Evolutionary conservation across 1,140 invertebrate genomes (phyloP), one percentile per base, ranked within the genome.

Genomic region (Vanessa tameamea): DNA sequence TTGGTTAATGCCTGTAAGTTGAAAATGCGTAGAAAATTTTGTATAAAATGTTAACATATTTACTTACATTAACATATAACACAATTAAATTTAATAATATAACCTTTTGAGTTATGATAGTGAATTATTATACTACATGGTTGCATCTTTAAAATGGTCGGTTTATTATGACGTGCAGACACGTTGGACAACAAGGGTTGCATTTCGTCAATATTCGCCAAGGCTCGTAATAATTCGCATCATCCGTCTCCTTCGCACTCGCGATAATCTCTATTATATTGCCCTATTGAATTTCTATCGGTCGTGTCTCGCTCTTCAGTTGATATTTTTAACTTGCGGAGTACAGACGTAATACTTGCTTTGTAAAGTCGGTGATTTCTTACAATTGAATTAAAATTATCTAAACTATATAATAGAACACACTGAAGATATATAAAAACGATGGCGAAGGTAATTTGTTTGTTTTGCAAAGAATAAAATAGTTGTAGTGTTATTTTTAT

Each of bases 371-470:
- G 72, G 84, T 88, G 86, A 79, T 82, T 86, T 85, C 82, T 87
- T 83, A 72, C 81, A 86, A 84, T 83, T 80, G 79, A 84, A 82
- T 88, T 83, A 79, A 88, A 82, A 86, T 69, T 68, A 66, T 72
- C 61, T 70, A 67, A 53, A 75, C 68, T 69, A 20, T 51, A 71
- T 55, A 47, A 73, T 51, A 31, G 47, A 70, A 47, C 69, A 12
- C 48, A 13, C 61, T 73, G 69, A 80, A 82, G 80, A 79, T 16
- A 70, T 75, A 73, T 72, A 73, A 68, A 75, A 79, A 77, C 68
- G 61, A 90, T 91, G 89, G 87, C 89, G 7, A 89, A 91, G 88
- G 89, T 91, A 91, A 89, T 68, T 78, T 77, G 31, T 69, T 76
- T 76, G 76, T 70, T 73, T 51, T 20, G 26, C 63, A 64, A 47